A percentile compares a stretch with the other conserved stretches of the same genome.
phyloP scores from a whole-genome alignment of 2,797 vertebrate genomes.

The Oreonectes daqikongensis region DNA sequence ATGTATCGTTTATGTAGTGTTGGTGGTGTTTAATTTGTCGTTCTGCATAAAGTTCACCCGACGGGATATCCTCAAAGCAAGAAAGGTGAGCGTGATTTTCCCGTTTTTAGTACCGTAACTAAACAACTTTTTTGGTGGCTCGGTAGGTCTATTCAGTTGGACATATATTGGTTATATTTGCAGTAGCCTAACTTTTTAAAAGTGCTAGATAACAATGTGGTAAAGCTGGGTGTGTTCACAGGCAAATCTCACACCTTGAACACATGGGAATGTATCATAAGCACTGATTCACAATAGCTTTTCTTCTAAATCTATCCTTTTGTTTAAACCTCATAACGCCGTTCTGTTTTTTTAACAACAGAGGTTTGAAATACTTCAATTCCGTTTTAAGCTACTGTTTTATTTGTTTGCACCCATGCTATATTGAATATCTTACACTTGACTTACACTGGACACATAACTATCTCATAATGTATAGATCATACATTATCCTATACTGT shows the following conservation, averaged over 20 bases:
- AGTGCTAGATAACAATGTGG: neutral
- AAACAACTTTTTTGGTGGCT: no score
- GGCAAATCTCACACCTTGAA: neutral
- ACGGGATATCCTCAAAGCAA: neutral
- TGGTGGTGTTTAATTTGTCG: neutral
- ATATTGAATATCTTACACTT: no score
- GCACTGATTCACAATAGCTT: neutral
- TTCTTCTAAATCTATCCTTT: neutral
- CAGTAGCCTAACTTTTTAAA: neutral
- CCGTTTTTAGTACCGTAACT: no score
- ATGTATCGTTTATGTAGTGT: neutral
- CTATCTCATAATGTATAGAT: no score
- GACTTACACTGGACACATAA: no score
- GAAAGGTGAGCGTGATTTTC: constrained; percentile 4
- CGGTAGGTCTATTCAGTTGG: neutral
- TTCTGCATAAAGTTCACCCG: neutral
- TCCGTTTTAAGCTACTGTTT: no score
- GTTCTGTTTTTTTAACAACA: neutral
- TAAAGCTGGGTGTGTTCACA: neutral
- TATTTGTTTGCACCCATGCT: neutral
- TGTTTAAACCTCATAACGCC: neutral
- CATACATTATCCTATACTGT: no score
- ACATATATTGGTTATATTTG: neutral
- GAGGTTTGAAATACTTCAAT: neutral
- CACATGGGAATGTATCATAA: neutral